A percentile compares a stretch with the other conserved stretches of the same genome.
Conservation (phyloP, 1,140 invertebrate species). For the Chrysomallon squamiferum region DNA sequence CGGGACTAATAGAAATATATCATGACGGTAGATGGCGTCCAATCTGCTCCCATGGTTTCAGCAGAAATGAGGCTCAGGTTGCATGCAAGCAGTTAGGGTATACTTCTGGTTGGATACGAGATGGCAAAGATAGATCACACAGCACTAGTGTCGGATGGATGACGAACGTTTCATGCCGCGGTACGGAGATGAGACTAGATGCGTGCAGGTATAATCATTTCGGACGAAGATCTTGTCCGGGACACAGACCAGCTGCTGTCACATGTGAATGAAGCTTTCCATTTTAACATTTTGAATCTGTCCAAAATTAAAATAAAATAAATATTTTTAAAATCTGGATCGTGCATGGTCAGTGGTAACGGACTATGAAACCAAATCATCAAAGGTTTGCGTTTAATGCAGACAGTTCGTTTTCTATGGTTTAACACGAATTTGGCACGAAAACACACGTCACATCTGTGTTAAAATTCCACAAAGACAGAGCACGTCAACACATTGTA, state of each 20-base stretch:
- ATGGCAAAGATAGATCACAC: neutral
- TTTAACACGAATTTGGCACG: too few species aligned
- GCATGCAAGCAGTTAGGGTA: constrained; percentile 70
- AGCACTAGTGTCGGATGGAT: constrained; percentile 74
- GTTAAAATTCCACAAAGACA: too few species aligned
- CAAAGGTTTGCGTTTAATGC: too few species aligned
- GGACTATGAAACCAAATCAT: too few species aligned
- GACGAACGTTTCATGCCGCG: constrained; percentile 86
- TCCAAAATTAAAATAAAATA: too few species aligned
- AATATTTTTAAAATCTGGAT: too few species aligned
- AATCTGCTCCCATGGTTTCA: constrained; percentile 92
- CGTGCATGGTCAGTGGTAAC: too few species aligned
- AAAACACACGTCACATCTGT: too few species aligned
- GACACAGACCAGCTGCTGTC: neutral
- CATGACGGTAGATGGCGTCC: constrained; percentile 87
- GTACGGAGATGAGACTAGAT: constrained; percentile 75
- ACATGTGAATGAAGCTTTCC: neutral
- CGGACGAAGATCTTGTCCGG: neutral
- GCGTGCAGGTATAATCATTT: constrained; percentile 66
- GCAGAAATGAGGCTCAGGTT: constrained; percentile 79
- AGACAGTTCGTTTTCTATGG: too few species aligned
- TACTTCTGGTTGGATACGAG: constrained; percentile 20
- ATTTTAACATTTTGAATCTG: too few species aligned
- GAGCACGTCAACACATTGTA: too few species aligned
- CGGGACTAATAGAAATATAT: constrained; percentile 88